phyloP scores from a whole-genome alignment of 1,140 invertebrate genomes.

The Amyelois transitella region DNA sequence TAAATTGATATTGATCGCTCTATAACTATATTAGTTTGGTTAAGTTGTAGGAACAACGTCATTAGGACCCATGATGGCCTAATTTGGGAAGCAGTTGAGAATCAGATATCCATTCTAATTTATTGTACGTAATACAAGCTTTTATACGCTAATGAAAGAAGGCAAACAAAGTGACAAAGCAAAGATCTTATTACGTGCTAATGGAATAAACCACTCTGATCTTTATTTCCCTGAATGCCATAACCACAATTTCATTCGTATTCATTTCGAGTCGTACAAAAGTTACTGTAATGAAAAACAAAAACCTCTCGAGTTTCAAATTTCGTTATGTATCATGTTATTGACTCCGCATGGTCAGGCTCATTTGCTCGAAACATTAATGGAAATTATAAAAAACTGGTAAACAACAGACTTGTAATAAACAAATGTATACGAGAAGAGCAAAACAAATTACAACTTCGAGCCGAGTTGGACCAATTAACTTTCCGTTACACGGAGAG shows the following conservation, averaged over 20 bases:
- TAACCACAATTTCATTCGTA: not conserved
- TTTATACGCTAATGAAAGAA: not conserved
- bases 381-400: conserved; percentile 39
- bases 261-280: not conserved
- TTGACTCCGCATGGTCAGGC: not conserved
- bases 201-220: not conserved
- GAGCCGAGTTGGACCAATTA: conserved; percentile 67
- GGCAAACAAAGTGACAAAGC: not conserved
- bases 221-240: not conserved
- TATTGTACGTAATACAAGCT: not conserved
- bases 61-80: not conserved
- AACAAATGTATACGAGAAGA: conserved; percentile 54
- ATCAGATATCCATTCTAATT: not conserved
- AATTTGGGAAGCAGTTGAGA: not conserved
- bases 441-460: conserved; percentile 69
- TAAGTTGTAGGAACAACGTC: not conserved
- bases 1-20: not conserved
- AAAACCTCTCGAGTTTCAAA: not conserved
- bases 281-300: not conserved
- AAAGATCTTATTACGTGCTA: not conserved
- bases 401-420: conserved; percentile 52
- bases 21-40: not conserved
- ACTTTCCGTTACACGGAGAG: conserved; percentile 63
- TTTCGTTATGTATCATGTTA: not conserved
- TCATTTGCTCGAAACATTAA: conserved; percentile 15